These are phyloP conservation scores for Drosophila ficusphila DNA, from an alignment of 1,140 invertebrate genomes.

Conservation along the genomic window DNA sequence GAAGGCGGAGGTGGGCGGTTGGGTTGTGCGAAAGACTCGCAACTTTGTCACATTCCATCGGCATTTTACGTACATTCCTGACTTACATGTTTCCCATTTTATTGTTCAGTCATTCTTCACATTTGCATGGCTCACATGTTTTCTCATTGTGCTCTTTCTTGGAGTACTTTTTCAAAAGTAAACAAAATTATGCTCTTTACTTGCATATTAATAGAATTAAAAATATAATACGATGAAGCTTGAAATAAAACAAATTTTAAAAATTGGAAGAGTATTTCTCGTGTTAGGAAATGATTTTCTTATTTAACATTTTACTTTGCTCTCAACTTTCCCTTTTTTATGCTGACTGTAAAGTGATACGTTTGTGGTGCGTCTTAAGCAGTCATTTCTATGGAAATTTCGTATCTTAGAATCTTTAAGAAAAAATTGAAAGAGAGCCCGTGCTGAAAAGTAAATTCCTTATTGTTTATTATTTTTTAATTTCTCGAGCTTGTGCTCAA, in stretches of 20 bases:
- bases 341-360: constrained; percentile 16
- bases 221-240: no score
- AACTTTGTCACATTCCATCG: constrained; percentile 38
- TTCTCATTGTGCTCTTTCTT: not conserved
- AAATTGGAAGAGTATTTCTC: not conserved
- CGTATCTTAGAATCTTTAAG: not conserved
- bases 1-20: not conserved
- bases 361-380: constrained; percentile 6
- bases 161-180: no score
- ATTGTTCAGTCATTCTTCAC: constrained; percentile 17
- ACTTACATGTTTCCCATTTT: constrained; percentile 33
- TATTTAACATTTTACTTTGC: not conserved
- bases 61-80: constrained; percentile 20
- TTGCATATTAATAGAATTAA: no score
- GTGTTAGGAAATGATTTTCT: not conserved
- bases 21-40: constrained; percentile 1
- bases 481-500: not conserved
- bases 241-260: no score
- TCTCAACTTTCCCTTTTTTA: not conserved
- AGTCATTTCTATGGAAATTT: constrained; percentile 29
- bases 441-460: not conserved
- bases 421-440: not conserved
- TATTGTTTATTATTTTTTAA: constrained; percentile 28
- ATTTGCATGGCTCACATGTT: constrained; percentile 22
- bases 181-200: no score